Percentiles rank a stretch among this genome's conserved stretches.
Conservation (phyloP, 1,140 invertebrate genomes). For the Pogonomyrmex californicus region DNA sequence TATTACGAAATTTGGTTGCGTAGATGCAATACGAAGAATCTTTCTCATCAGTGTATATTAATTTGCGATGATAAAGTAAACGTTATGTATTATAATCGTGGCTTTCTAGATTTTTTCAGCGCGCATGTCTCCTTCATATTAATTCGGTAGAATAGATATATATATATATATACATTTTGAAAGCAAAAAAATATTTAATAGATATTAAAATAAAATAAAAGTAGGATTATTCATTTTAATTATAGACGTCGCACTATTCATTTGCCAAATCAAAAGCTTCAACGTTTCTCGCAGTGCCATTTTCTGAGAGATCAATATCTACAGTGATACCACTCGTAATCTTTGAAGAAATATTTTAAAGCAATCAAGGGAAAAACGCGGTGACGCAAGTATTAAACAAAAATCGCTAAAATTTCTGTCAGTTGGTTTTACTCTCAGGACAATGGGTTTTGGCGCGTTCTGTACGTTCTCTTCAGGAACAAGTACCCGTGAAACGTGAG, state of each 20-base stretch:
- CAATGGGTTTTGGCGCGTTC: not conserved
- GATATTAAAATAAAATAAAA: not conserved
- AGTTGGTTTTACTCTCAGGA: not conserved
- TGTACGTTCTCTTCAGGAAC: not conserved
- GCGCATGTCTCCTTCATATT: not conserved
- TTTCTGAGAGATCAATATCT: not conserved
- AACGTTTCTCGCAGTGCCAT: not conserved
- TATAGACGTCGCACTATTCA: not conserved
- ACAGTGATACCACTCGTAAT: not conserved
- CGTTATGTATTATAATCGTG: not conserved
- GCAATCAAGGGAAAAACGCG: not conserved
- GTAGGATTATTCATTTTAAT: conserved; percentile 24
- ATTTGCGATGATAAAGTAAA: not conserved
- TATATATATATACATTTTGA: not conserved
- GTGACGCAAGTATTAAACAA: not conserved
- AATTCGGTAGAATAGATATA: not conserved
- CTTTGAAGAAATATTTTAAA: not conserved
- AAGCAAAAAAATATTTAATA: not conserved
- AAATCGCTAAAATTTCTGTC: not conserved
- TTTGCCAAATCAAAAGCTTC: not conserved
- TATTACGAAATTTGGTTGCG: not conserved
- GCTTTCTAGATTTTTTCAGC: not conserved
- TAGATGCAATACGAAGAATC: not conserved
- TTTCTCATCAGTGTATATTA: conserved; percentile 5
- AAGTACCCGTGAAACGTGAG: conserved; percentile 30